Conservation (phyloP, 2,797 vertebrate species). For the Rhabdomys pumilio region DNA sequence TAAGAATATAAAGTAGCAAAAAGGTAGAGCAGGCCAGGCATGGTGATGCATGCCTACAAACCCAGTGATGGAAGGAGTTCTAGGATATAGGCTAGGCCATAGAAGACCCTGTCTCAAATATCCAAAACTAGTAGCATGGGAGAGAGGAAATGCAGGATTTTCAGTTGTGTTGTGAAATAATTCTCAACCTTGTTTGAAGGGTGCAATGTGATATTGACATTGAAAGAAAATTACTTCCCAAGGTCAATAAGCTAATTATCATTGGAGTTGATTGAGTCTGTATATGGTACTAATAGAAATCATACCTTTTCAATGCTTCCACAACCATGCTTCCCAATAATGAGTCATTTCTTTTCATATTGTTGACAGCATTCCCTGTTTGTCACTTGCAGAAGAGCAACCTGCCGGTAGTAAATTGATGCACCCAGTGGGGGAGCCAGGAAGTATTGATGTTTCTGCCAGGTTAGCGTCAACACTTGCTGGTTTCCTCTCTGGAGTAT, state of each 20-base stretch:
- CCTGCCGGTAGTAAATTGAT: constrained; percentile 72
- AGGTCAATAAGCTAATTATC: constrained; percentile 25
- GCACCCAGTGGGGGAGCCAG: constrained; percentile 82
- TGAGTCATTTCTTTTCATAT: constrained; percentile 56
- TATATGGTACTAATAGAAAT: constrained; percentile 33
- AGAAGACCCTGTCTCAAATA: not conserved
- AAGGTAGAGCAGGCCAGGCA: constrained; percentile 19
- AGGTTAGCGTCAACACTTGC: constrained; percentile 85
- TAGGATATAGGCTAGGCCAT: not conserved
- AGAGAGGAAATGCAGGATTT: constrained; percentile 52
- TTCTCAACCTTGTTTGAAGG: constrained; percentile 57
- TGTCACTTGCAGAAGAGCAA: constrained; percentile 79
- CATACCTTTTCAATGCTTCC: constrained; percentile 24
- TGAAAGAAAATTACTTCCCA: constrained; percentile 54
- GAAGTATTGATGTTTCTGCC: constrained; percentile 86
- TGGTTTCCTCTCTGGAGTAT: constrained; percentile 84
- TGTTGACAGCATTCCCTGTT: constrained; percentile 59
- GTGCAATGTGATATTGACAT: constrained; percentile 19
- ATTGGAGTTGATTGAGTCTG: constrained; percentile 49
- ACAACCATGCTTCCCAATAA: constrained; percentile 31
- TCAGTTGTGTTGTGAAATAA: constrained; percentile 56
- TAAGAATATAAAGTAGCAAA: not conserved
- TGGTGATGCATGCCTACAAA: not conserved
- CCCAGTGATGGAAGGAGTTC: not conserved
- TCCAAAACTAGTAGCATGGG: not conserved